A percentile compares a stretch with the other conserved stretches of the same genome.
phyloP scores from a whole-genome alignment of 1,140 invertebrate genomes.

The Vollenhovia emeryi region DNA sequence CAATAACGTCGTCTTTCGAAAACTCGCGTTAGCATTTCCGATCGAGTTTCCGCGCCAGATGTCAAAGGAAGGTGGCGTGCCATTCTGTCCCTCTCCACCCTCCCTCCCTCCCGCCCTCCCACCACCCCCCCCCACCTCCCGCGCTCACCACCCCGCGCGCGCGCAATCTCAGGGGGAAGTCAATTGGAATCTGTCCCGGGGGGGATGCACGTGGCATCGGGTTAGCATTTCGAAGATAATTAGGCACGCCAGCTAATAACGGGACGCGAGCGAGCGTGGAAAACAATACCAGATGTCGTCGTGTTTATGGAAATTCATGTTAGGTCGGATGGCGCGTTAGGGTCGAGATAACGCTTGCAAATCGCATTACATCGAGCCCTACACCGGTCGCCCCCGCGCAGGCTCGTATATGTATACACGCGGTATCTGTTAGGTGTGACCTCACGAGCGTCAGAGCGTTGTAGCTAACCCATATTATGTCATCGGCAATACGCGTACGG shows the following conservation, averaged over 20 bases:
- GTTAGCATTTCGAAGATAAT: constrained; percentile 65
- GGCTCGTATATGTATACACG: not conserved
- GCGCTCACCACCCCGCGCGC: not conserved
- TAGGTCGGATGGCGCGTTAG: constrained; percentile 71
- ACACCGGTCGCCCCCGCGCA: constrained; percentile 37
- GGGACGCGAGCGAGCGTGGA: constrained; percentile 57
- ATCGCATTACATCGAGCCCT: constrained; percentile 81
- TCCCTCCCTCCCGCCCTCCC: not conserved
- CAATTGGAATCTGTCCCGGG: constrained; percentile 52
- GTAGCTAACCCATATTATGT: constrained; percentile 68
- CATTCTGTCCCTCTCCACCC: not conserved
- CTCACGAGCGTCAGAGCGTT: constrained; percentile 57
- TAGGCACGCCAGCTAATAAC: constrained; percentile 67
- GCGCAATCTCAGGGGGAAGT: constrained; percentile 37
- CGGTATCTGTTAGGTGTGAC: constrained; percentile 37
- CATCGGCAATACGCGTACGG: constrained; percentile 62
- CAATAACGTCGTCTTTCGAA: constrained; percentile 60
- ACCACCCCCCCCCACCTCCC: not conserved
- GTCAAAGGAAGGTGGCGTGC: constrained; percentile 38
- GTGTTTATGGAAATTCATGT: constrained; percentile 79
- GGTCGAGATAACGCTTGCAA: constrained; percentile 82
- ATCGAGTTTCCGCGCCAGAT: constrained; percentile 56
- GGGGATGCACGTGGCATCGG: constrained; percentile 35
- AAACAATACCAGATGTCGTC: constrained; percentile 76
- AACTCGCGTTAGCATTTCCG: constrained; percentile 61